Conservation (phyloP, 2,113 vertebrate species). For the Paramormyrops kingsleyae region DNA sequence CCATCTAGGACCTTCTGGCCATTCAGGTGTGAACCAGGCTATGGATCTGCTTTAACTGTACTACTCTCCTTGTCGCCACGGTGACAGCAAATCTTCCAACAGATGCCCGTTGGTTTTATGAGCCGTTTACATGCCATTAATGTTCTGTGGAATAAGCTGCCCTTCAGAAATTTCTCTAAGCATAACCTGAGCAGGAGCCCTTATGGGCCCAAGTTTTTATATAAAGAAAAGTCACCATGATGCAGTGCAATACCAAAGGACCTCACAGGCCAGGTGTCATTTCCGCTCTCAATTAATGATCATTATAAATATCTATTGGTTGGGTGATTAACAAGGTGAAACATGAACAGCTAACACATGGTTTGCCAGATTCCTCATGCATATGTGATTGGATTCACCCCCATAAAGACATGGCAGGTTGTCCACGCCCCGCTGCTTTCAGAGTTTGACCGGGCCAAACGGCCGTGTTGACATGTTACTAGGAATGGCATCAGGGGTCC, state of each 20-base stretch:
- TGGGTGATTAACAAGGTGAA: not conserved
- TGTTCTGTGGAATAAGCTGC: not conserved
- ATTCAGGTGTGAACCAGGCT: not conserved
- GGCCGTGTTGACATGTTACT: not conserved
- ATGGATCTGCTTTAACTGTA: not conserved
- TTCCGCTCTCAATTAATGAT: constrained; percentile 5
- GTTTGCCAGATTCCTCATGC: not conserved
- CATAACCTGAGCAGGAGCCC: not conserved
- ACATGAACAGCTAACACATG: not conserved
- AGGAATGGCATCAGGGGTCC: not conserved
- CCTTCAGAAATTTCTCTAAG: not conserved
- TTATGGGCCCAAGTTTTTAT: not conserved
- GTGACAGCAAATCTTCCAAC: not conserved
- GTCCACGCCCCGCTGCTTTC: not conserved
- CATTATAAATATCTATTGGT: constrained; percentile 13
- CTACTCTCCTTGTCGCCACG: not conserved
- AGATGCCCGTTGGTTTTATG: not conserved
- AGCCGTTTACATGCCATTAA: not conserved
- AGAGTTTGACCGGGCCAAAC: not conserved
- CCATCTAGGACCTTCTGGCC: not conserved
- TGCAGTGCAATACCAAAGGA: constrained; percentile 36
- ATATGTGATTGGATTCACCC: not conserved
- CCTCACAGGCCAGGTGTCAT: constrained; percentile 38
- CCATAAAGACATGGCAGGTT: not conserved
- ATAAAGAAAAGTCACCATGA: constrained; percentile 23